Evolutionary conservation across 64 coral and sea anemone species (phyloP).

Genomic region (Porites lutea): DNA sequence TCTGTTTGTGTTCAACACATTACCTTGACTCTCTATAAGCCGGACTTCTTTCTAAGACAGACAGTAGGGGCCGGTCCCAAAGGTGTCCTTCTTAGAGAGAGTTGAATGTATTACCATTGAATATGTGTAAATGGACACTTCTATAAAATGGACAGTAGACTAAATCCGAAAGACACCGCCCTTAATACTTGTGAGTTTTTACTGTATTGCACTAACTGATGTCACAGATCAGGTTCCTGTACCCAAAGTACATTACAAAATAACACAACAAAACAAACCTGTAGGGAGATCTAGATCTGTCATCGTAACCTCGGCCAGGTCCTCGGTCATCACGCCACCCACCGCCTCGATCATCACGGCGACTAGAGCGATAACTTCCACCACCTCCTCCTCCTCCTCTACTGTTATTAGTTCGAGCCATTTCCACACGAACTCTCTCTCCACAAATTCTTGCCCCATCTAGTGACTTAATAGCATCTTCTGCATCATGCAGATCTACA

Average conservation of each 20-base stretch:
- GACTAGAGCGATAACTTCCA: background rate
- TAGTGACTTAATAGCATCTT: slow-evolving; percentile 78
- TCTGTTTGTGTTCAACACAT: too few species aligned
- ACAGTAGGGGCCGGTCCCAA: too few species aligned
- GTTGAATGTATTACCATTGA: too few species aligned
- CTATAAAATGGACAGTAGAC: too few species aligned
- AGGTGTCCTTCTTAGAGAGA: too few species aligned
- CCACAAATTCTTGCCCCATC: slow-evolving; percentile 79
- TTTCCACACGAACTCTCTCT: slow-evolving; percentile 58
- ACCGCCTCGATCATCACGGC: slow-evolving; percentile 28
- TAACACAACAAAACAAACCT: slow-evolving; percentile 15
- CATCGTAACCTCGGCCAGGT: slow-evolving; percentile 12
- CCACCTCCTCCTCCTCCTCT: slow-evolving; percentile 12
- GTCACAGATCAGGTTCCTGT: too few species aligned
- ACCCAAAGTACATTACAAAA: background rate
- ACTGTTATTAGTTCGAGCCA: slow-evolving; percentile 39
- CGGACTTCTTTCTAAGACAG: too few species aligned
- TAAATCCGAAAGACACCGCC: too few species aligned
- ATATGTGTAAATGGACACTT: too few species aligned
- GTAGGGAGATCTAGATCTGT: slow-evolving; percentile 32
- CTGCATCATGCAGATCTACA: slow-evolving; percentile 77
- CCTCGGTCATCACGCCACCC: slow-evolving; percentile 25
- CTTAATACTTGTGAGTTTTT: too few species aligned
- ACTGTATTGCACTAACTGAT: too few species aligned
- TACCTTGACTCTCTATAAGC: too few species aligned